Conservation (phyloP, 2,888 invertebrate genomes). For the Ecdyonurus torrentis region DNA sequence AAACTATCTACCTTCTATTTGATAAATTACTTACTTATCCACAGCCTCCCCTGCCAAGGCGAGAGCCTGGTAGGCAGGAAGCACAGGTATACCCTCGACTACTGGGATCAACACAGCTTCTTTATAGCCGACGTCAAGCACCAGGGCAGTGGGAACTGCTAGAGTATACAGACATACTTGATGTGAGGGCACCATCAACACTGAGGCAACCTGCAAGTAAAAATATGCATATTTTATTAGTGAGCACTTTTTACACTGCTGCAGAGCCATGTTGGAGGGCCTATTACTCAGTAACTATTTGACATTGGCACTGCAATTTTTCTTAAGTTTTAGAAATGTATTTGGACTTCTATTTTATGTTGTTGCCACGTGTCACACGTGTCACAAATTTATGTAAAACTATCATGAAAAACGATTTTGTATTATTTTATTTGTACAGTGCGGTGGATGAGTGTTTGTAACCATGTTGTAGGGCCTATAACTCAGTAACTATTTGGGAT, state of each 20-base stretch:
- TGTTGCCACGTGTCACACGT: too few relatives aligned
- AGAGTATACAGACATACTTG: constrained; percentile 68
- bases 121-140: constrained; percentile 72
- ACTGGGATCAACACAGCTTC: constrained; percentile 72
- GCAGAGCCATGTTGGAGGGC: neutral
- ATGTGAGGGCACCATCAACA: constrained; percentile 71
- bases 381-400: too few relatives aligned
- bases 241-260: neutral
- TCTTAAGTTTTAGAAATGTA: neutral
- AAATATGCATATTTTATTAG: neutral
- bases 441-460: too few relatives aligned
- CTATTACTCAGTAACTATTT: too few relatives aligned
- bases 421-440: too few relatives aligned
- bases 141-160: constrained; percentile 63
- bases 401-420: too few relatives aligned
- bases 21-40: constrained; percentile 48
- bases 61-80: constrained; percentile 68
- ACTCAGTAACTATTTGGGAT: too few relatives aligned
- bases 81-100: constrained; percentile 70
- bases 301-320: too few relatives aligned
- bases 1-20: too few relatives aligned
- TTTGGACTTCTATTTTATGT: neutral
- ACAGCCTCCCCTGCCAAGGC: constrained; percentile 60
- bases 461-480: too few relatives aligned
- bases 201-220: constrained; percentile 43